Base-by-base conservation (phyloP, 2,888 invertebrate genomes). In the Cryptocephalus moraei region DNA sequence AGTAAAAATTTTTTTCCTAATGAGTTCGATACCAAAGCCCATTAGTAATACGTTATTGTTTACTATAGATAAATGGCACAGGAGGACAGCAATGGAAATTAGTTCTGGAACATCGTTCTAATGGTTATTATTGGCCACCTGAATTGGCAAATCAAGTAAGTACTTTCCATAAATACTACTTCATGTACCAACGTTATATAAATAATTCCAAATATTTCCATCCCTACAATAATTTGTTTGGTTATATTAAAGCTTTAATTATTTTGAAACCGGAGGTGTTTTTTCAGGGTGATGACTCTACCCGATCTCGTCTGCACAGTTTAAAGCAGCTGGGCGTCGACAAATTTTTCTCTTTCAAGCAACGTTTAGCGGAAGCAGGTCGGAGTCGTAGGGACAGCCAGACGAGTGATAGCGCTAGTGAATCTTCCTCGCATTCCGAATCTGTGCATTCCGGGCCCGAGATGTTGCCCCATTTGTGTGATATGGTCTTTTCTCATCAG, bases 61-160 rank as follows among this genome's bases (percentile, higher is more conserved):
- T 46, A 43, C 54, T 54, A 12, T 50, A 70, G 70, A 67, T 70
- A 44, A 68, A 66, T 55, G 63, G 67, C 33, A 56, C 58, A 43
- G 77, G 81, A 54, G 81, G 81, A 34, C 81, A 84, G 53, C 91
- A 92, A 64, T 91, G 88, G 83, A 83, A 87, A 56, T 70, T 92
- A 48, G 70, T 91, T 32, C 70, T 92, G 46, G 91, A 92, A 65
- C 85, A 89, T 62, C 80, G 83, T 56, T 79, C 82, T 2, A 80
- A 77, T 54, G 81, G 81, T 44, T 88, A 86, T 64, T 79, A 81
- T 44, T 89, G 86, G 79, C 80, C 81, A 9, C 66, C 66, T 12
- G 71, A 71, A 50, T 54, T 56, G 12, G 62, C 62, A 34, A 59
- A 60, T 46, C 62, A 66, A 43, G 56, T 65, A 33, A 39, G 8